A percentile compares a stretch with the other conserved stretches of the same genome.
Conservation (phyloP, 92 coral and sea anemone genomes). For the Plumapathes pennacea region DNA sequence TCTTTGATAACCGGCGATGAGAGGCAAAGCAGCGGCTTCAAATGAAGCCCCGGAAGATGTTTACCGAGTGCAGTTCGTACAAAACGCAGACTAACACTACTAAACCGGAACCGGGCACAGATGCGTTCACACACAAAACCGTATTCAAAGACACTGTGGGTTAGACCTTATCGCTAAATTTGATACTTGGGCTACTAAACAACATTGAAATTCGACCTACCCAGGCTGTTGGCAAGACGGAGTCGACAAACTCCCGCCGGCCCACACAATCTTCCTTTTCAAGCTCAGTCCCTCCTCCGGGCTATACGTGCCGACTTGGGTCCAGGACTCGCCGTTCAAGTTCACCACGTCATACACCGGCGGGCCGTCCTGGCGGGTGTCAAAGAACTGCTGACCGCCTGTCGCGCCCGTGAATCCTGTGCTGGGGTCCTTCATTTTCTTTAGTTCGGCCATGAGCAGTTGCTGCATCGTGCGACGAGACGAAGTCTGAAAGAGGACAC, state of each 20-base stretch:
- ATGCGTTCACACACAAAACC: too few species aligned
- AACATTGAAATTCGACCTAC: too few species aligned
- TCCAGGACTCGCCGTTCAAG: slow-evolving; percentile 92
- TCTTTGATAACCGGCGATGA: too few species aligned
- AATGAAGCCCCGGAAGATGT: too few species aligned
- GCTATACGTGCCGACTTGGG: slow-evolving; percentile 83
- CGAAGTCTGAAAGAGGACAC: slow-evolving; percentile 53
- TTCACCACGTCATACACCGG: slow-evolving; percentile 89
- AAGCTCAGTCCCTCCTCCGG: slow-evolving; percentile 67
- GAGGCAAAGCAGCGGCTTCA: too few species aligned
- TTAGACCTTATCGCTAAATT: too few species aligned
- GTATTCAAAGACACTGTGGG: too few species aligned
- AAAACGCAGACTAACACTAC: too few species aligned
- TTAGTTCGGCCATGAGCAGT: slow-evolving; percentile 61
- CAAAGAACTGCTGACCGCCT: slow-evolving; percentile 76
- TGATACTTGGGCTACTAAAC: not conserved
- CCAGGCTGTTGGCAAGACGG: slow-evolving; percentile 66
- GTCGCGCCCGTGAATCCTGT: slow-evolving; percentile 88
- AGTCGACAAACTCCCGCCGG: slow-evolving; percentile 87
- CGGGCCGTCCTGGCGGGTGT: slow-evolving; percentile 81
- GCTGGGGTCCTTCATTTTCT: slow-evolving; percentile 77
- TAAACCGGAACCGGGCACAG: too few species aligned
- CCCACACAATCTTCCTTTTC: slow-evolving; percentile 87
- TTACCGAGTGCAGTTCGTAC: too few species aligned
- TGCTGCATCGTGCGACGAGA: slow-evolving; percentile 68